Conservation (phyloP, 2,888 invertebrate genomes). For the Diadromus collaris region DNA sequence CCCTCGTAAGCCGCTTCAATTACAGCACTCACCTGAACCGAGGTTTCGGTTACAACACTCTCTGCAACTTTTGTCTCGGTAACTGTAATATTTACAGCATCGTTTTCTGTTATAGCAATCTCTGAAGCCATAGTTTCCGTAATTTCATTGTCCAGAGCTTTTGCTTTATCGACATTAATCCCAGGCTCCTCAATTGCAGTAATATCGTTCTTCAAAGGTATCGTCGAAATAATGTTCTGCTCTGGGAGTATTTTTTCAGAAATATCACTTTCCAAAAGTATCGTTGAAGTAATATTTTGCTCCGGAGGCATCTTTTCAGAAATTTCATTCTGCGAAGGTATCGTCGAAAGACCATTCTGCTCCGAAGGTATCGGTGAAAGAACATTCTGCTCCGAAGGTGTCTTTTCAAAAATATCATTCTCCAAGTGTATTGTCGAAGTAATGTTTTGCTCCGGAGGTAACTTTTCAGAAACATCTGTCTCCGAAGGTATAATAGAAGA, state of each 20-base stretch:
- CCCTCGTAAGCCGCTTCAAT: not conserved
- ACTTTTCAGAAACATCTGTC: too few species aligned
- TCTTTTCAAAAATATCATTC: too few species aligned
- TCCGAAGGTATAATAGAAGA: too few species aligned
- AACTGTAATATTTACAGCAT: too few species aligned
- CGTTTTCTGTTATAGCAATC: not conserved
- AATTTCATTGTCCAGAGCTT: not conserved
- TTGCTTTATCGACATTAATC: not conserved
- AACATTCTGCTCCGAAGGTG: not conserved
- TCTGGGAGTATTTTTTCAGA: too few species aligned
- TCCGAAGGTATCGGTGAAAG: not conserved
- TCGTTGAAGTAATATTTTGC: too few species aligned
- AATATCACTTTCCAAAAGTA: too few species aligned
- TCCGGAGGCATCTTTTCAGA: too few species aligned
- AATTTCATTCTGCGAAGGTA: not conserved
- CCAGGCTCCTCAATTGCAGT: not conserved
- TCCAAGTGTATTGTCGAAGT: not conserved
- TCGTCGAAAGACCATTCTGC: not conserved
- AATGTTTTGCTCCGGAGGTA: too few species aligned
- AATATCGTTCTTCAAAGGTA: not conserved
- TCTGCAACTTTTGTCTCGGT: not conserved
- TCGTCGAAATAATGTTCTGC: too few species aligned
- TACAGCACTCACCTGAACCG: too few species aligned
- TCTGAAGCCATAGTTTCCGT: not conserved
- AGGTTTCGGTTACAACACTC: not conserved